phyloP scores from a whole-genome alignment of 2,797 vertebrate genomes.

The Gallinago solitaria region DNA sequence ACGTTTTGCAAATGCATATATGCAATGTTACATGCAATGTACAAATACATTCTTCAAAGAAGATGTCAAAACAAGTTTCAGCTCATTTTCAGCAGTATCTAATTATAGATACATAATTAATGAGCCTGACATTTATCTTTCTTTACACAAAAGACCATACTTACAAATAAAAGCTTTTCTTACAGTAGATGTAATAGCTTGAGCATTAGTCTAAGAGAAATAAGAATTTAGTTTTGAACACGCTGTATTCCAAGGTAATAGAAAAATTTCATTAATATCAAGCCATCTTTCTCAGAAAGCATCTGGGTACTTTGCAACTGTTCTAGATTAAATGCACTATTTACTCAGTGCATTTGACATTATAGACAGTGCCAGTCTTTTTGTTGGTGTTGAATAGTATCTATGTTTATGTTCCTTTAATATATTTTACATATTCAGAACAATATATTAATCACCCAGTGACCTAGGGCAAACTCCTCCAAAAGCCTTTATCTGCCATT shows the following conservation, averaged over 20 bases:
- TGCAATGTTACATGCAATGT: conserved; percentile 53
- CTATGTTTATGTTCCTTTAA: background rate
- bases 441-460: background rate
- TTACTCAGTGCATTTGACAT: background rate
- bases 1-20: conserved; percentile 56
- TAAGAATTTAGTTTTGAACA: background rate
- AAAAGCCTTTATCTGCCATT: background rate
- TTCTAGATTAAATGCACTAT: background rate
- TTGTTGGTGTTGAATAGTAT: background rate
- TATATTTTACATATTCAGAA: background rate
- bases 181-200: background rate
- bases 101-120: conserved; percentile 72
- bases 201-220: background rate
- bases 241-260: background rate
- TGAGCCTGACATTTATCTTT: conserved; percentile 69
- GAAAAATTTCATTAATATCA: background rate
- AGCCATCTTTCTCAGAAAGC: background rate
- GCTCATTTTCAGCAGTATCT: conserved; percentile 62
- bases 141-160: conserved; percentile 60
- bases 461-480: background rate
- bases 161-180: conserved; percentile 34
- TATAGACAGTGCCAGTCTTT: background rate
- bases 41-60: conserved; percentile 70
- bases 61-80: conserved; percentile 72
- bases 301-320: background rate